Base-by-base conservation (phyloP, 2,113 vertebrate genomes). In the Hemicordylus capensis region DNA sequence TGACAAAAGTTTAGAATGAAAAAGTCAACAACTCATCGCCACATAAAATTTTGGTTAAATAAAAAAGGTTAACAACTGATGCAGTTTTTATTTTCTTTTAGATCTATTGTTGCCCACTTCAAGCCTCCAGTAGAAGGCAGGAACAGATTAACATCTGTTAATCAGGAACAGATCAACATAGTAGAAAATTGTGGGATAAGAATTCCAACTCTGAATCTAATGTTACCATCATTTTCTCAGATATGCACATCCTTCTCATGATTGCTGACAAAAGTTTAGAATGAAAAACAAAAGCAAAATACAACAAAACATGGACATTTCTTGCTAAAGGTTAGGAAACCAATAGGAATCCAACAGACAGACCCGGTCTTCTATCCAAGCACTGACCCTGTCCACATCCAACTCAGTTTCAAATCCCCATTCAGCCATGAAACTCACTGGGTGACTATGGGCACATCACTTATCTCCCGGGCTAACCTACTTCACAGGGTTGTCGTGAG, bases 211-310 rank as follows among this genome's bases (percentile, higher is more conserved):
- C 74, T 76, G n/a, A n/a, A n/a, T n/a, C n/a, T n/a, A n/a, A n/a
- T n/a, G 48, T 70, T 81, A 28, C 31, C 34, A 78, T 85, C 63
- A 39, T 84, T 42, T 81, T 83, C 15, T 8, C 73, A 67, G 64
- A 67, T 37, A 8, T 66, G 51, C 3, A 17, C 6, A 83, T 59
- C 2, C 39, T 37, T 76, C 6, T 54, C 67, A n/a, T n/a, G 31
- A 10, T 17, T 63, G 15, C 19, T 46, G 22, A n/a, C 8, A 51
- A 48, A 48, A 81, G 34, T 37, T 22, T 20, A 14, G n/a, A n/a
- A n/a, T n/a, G n/a, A n/a, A n/a, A n/a, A n/a, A n/a, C n/a, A n/a
- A n/a, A n/a, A n/a, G n/a, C n/a, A n/a, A n/a, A n/a, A 4, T 2
- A 28, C 31, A 22, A 58, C 14, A 12, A 10, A 14, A 75, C 12